Percentiles rank a stretch among this genome's conserved stretches.
Evolutionary conservation across 2,888 invertebrate species (phyloP).

Genomic region (Morpho achilles): DNA sequence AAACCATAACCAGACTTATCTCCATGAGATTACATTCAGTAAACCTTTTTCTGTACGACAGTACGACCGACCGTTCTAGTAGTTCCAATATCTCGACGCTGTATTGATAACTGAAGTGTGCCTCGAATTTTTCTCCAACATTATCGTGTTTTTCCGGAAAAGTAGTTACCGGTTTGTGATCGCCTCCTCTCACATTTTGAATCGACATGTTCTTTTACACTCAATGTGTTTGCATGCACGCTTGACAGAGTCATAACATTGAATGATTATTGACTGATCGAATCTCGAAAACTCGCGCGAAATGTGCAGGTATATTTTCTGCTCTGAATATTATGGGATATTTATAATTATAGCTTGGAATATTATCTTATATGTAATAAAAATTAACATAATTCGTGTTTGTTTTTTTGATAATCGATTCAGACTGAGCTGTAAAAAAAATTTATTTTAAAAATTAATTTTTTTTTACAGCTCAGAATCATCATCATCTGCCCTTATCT

Average conservation of each 20-base stretch:
- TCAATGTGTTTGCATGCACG: conserved; percentile 22
- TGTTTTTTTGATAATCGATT: no score
- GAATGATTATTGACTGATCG: conserved; percentile 60
- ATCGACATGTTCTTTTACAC: conserved; percentile 33
- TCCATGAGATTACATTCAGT: conserved; percentile 31
- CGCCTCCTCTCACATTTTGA: conserved; percentile 57
- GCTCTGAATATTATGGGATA: conserved; percentile 27
- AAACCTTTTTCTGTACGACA: conserved; percentile 31
- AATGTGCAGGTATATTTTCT: conserved; percentile 39
- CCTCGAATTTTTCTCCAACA: conserved; percentile 54
- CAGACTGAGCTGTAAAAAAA: no score
- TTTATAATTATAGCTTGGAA: no score
- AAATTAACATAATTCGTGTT: no score
- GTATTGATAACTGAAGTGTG: conserved; percentile 42
- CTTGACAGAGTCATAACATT: conserved; percentile 42
- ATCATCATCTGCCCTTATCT: no score
- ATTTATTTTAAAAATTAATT: no score
- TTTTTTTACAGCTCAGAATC: no score
- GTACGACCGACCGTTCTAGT: conserved; percentile 30
- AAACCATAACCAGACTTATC: conserved; percentile 24
- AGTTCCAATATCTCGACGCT: conserved; percentile 38
- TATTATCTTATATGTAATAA: no score
- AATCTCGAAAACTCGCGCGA: conserved; percentile 44
- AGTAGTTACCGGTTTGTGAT: conserved; percentile 74
- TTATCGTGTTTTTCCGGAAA: conserved; percentile 65